Conservation (phyloP, 2,797 vertebrate species). For the Myotis findleyi region DNA sequence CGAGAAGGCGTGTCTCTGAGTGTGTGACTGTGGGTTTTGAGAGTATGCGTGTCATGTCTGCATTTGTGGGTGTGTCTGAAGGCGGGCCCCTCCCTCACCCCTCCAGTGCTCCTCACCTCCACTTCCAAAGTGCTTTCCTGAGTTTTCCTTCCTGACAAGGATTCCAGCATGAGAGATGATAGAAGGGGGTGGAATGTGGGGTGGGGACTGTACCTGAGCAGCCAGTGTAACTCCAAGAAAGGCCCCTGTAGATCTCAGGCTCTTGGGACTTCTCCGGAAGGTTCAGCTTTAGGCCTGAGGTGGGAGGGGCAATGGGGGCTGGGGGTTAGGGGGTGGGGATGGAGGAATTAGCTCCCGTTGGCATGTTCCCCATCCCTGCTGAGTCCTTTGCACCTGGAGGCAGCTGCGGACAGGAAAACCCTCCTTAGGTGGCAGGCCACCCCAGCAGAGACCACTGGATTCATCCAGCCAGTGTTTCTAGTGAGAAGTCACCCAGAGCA, state of each 20-base stretch:
- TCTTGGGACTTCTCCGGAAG: not conserved
- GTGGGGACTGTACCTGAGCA: not conserved
- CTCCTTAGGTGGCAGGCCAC: not conserved
- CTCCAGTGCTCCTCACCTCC: not conserved
- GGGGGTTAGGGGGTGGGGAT: not conserved
- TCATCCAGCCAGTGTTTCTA: not conserved
- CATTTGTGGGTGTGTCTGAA: not conserved
- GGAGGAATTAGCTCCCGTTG: not conserved
- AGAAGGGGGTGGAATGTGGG: not conserved
- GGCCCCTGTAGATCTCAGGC: not conserved
- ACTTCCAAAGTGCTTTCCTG: not conserved
- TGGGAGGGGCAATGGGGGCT: not conserved
- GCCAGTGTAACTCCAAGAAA: not conserved
- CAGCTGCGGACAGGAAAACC: not conserved
- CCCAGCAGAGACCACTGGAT: not conserved
- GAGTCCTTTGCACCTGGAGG: not conserved
- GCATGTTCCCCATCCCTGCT: not conserved
- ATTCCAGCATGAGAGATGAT: not conserved
- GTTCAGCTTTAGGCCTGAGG: not conserved
- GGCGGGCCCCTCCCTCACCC: not conserved
- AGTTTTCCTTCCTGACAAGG: not conserved
- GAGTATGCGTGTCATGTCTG: fast-evolving
- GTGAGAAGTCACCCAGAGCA: not conserved
- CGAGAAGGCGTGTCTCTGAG: not conserved
- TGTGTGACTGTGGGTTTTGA: not conserved